Base-by-base conservation (phyloP, 2,113 vertebrate species). In the Lepus timidus region DNA sequence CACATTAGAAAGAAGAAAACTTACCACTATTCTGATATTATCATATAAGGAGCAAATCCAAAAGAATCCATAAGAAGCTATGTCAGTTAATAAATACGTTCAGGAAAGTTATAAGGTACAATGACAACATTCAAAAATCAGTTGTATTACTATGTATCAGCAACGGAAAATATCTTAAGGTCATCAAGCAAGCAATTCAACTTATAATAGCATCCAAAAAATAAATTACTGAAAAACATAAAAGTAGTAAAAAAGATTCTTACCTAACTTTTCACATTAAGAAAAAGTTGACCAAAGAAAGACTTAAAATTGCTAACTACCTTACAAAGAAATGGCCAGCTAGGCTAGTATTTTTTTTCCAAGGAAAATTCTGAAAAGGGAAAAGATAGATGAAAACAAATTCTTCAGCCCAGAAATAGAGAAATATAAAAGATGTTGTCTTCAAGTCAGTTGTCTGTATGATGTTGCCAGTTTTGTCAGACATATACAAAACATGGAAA, bases 361-460 rank as follows among this genome's bases (percentile, higher is more conserved):
- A 98, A 98, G 98, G 98, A 96, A 98, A 98, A 99, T 96, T 98
- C 97, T 98, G 97, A 98, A 98, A 44, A 81, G 97, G 96, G 94
- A 94, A 97, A 97, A 97, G 90, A 95, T 92, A 83, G 97, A 97
- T 98, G 98, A 98, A 97, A 99, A 98, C 97, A 97, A 98, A 98
- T 98, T 98, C 97, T 99, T 99, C 98, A 98, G 98, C 98, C 98
- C 98, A 98, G 98, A 99, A 99, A 99, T 97, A 98, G 97, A 98
- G 98, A 98, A 98, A 98, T 98, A 99, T 96, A 98, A 98, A 99
- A 98, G 97, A 99, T 97, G 98, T 98, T 98, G 98, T 98, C 98
- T 98, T 99, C 98, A 98, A 99, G 98, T 99, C 99, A 99, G 99
- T 99, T 99, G 99, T 99, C 98, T 99, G 98, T 99, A 98, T 98